Base-by-base conservation (phyloP, 2,797 vertebrate species). In the Austrolebias charrua region DNA sequence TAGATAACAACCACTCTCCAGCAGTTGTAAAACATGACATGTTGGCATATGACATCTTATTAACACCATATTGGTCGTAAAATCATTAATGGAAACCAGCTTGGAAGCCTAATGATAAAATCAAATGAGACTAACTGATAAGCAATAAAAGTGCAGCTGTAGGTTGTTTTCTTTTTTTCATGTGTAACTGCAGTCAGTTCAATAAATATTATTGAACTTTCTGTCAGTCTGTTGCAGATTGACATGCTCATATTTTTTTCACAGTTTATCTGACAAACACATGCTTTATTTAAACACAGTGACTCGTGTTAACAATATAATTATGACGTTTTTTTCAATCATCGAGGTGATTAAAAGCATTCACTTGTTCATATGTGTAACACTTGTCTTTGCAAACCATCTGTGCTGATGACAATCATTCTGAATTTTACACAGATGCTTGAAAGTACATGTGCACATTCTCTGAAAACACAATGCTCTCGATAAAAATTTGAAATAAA, bases 1-100 rank as follows among this genome's bases (percentile, higher is more conserved):
- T 67, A 61, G 53, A 51, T 15, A 71, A 68, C 42, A 16, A 63
- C 40, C 20, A 49, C 20, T 63, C 47, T 46, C 43, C 31, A 51
- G 15, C 46, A 45, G 12, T 28, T 52, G 51, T 55, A 50, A 76
- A 49, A 74, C 16, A 38, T 33, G 24, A 63, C 44, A 4, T 57
- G 14, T 19, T 33, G 44, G 20, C n/a, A 50, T 60, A 24, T 48
- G 43, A 57, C 50, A 57, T 46, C 16, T 38, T 63, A 66, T 18
- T 10, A 63, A 58, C 8, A 4, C 40, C 46, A 72, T 66, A 29
- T 50, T 46, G 59, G 29, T 54, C 55, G 64, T 44, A 49, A 42
- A 24, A 60, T 31, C 24, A 62, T 54, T 18, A 50, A 67, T 77
- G 29, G 33, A 55, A 29, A 33, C 11, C 13, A 51, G 38, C 47